Evolutionary conservation across 1,140 invertebrate genomes (phyloP), one percentile per base, ranked within the genome.

Genomic region (Streblospio benedicti): DNA sequence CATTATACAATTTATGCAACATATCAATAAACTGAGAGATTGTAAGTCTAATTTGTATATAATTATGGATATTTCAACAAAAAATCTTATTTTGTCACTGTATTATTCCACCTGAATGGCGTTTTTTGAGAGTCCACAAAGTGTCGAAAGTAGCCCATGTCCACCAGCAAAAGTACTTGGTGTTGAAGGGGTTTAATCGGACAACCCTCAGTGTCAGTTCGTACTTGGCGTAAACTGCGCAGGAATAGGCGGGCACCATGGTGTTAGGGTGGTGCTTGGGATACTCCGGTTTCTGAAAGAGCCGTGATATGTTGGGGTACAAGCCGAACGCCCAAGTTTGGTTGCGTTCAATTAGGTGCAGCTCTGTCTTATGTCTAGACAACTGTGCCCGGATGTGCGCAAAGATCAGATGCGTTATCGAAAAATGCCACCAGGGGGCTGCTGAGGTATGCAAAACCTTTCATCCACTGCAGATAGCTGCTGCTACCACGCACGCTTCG

Each of bases 81-180:
- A n/a, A n/a, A n/a, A n/a, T n/a, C n/a, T n/a, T n/a, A n/a, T n/a
- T n/a, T n/a, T n/a, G n/a, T n/a, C n/a, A n/a, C n/a, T n/a, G n/a
- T n/a, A n/a, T n/a, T n/a, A n/a, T n/a, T n/a, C n/a, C n/a, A n/a
- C n/a, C n/a, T n/a, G n/a, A n/a, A n/a, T n/a, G n/a, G n/a, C n/a
- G n/a, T n/a, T n/a, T n/a, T n/a, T n/a, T n/a, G n/a, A n/a, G n/a
- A n/a, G n/a, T n/a, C n/a, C n/a, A 14, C n/a, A 1, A 63, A 38
- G n/a, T 60, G 61, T 45, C 68, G 62, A 57, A 73, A 73, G 12
- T 67, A 63, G 32, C 68, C 67, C 18, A 69, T 64, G 49, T 73
- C 71, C 2, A 73, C 71, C 71, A 73, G 4, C 65, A 65, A 56
- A 73, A 63, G 51, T 66, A 69, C 28, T 67, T 66, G 0, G 67